Conservation (phyloP, 2,797 vertebrate species). For the Thamnophis elegans region DNA sequence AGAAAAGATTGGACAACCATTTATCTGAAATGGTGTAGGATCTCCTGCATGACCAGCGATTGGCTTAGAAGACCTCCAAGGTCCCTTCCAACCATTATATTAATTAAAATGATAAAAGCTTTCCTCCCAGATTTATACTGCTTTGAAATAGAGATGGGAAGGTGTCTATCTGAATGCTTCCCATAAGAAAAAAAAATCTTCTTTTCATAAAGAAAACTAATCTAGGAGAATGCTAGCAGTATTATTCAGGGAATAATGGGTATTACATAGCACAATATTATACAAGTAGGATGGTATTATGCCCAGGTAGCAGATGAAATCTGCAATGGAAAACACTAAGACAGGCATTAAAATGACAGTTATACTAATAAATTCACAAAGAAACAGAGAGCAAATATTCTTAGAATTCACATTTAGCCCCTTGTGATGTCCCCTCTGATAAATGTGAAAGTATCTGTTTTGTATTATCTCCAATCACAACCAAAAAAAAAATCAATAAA, state of each 20-base stretch:
- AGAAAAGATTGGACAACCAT: background rate
- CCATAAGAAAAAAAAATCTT: background rate
- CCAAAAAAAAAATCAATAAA: constrained; percentile 6
- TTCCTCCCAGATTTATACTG: background rate
- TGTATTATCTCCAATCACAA: background rate
- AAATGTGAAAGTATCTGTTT: constrained; percentile 4
- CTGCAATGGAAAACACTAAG: background rate
- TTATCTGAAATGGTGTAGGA: background rate
- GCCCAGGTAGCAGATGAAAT: background rate
- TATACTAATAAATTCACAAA: background rate
- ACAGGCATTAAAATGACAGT: background rate
- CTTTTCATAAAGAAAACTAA: background rate
- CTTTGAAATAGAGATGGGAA: background rate
- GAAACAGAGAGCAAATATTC: background rate
- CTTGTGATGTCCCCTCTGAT: background rate
- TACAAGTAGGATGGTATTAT: background rate
- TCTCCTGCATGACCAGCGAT: background rate
- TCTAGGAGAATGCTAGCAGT: background rate
- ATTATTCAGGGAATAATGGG: background rate
- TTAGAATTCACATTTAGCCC: background rate
- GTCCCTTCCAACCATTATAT: background rate
- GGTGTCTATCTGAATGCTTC: background rate
- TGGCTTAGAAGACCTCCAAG: background rate
- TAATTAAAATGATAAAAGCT: background rate
- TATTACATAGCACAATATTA: background rate